These are phyloP conservation scores for Kradibia gibbosae DNA, from an alignment of 1,140 invertebrate species.

Conservation along the genomic window DNA sequence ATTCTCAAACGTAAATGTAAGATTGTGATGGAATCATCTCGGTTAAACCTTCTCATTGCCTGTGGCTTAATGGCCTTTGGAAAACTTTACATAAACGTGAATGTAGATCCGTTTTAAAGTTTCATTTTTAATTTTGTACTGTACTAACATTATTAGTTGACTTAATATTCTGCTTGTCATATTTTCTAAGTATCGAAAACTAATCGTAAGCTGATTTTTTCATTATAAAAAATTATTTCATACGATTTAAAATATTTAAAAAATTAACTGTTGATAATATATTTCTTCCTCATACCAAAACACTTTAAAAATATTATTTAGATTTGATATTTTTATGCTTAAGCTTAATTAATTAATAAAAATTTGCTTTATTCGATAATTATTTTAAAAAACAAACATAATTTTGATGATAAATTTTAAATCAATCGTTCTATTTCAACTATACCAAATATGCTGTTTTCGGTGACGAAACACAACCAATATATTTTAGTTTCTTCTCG, in stretches of 20 bases:
- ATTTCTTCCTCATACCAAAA: background rate
- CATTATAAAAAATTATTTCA: slow-evolving; percentile 14
- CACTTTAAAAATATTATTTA: slow-evolving; percentile 10
- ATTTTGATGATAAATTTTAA: slow-evolving; percentile 40
- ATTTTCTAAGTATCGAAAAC: too few species aligned
- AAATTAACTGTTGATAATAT: slow-evolving; percentile 5
- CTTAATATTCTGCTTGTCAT: too few species aligned
- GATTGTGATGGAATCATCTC: too few species aligned
- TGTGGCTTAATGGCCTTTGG: too few species aligned
- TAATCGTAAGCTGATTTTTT: too few species aligned
- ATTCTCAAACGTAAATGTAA: too few species aligned
- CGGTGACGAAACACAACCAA: slow-evolving; percentile 37
- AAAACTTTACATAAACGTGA: too few species aligned
- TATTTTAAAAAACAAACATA: slow-evolving; percentile 32
- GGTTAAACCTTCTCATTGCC: too few species aligned
- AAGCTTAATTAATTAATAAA: slow-evolving; percentile 21
- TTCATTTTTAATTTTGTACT: too few species aligned
- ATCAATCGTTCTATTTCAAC: background rate
- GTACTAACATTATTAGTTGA: too few species aligned
- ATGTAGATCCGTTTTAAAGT: too few species aligned
- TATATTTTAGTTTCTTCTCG: slow-evolving; percentile 29
- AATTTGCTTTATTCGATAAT: slow-evolving; percentile 22
- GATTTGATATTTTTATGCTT: background rate
- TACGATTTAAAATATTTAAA: slow-evolving; percentile 15
- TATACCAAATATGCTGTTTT: background rate